Evolutionary conservation across 2,888 invertebrate species (phyloP), one percentile per base, ranked within the genome.

Genomic region (Chloroclystis v-ata): DNA sequence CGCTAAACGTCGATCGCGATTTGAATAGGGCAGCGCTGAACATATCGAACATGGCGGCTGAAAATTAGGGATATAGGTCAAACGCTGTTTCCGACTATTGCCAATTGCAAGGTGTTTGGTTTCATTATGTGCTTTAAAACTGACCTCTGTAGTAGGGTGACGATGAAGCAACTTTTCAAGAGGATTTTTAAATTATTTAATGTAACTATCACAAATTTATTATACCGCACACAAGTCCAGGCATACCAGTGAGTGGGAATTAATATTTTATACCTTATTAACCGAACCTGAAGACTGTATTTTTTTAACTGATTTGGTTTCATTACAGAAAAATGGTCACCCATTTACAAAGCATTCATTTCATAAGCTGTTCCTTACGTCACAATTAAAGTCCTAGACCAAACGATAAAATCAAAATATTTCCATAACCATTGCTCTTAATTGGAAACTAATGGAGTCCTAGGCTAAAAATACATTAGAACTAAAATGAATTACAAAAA

Each of bases 51-150:
- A 63, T 65, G 64, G 64, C 60, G 52, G 57, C 54, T 37, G 35
- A 41, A 53, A 57, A 73, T 69, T 70, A 59, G 65, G 72, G 57
- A 76, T 78, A 63, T 78, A 67, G 81, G 81, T 81, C 78, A 78
- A 52, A 52, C 41, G 52, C 37, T 38, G 50, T 48, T 54, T 59
- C 53, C 45, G 56, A 59, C 51, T 42, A 54, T 51, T 54, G 56
- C 53, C 57, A 54, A 59, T 59, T 56, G 50, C 49, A 53, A 42
- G 30, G 51, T 47, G 54, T 54, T 56, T 56, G 49, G 37, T 45
- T 55, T 52, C 52, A 56, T 54, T 43, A 56, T 54, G 37, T 51
- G 54, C 49, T 57, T 35, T 55, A 54, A 52, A 49, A 40, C 30
- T 50, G 46, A 44, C 52, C 52, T 49, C 40, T 42, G n/a, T 28